Evolutionary conservation across 2,113 vertebrate genomes (phyloP).

Genomic region (Pristiophorus japonicus): DNA sequence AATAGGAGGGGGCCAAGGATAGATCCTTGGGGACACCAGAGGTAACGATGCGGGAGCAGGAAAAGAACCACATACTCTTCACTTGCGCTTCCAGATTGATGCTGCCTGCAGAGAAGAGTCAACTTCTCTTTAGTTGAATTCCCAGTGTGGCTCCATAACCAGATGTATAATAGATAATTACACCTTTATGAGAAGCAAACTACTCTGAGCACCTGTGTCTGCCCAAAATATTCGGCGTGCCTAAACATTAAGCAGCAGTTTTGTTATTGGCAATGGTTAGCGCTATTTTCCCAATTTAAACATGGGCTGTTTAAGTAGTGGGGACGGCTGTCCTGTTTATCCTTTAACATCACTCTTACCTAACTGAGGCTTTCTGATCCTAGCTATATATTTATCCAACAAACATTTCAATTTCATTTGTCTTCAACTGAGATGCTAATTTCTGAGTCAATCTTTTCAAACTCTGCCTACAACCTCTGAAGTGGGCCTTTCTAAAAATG

Average conservation of each 20-base stretch:
- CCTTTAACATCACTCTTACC: not conserved
- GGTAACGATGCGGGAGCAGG: too few relatives aligned
- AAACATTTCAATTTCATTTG: too few relatives aligned
- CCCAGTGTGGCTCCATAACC: not conserved
- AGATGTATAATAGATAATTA: not conserved
- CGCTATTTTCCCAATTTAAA: not conserved
- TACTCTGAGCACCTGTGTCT: not conserved
- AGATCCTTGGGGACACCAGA: too few relatives aligned
- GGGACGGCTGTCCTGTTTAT: not conserved
- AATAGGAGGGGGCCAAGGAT: too few relatives aligned
- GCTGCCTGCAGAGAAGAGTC: not conserved
- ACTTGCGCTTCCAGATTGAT: not conserved
- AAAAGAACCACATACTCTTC: not conserved
- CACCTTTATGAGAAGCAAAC: not conserved
- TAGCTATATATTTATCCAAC: too few relatives aligned
- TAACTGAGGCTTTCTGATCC: not conserved
- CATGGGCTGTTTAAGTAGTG: not conserved
- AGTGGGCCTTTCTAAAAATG: not conserved
- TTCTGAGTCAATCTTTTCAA: not conserved
- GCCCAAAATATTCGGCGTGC: not conserved
- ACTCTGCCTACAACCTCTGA: not conserved
- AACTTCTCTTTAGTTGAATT: not conserved
- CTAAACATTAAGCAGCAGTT: not conserved
- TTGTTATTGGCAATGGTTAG: not conserved
- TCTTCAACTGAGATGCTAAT: not conserved